These are phyloP conservation scores for Andrena minutula DNA, from an alignment of 2,888 invertebrate genomes.

Conservation along the genomic window DNA sequence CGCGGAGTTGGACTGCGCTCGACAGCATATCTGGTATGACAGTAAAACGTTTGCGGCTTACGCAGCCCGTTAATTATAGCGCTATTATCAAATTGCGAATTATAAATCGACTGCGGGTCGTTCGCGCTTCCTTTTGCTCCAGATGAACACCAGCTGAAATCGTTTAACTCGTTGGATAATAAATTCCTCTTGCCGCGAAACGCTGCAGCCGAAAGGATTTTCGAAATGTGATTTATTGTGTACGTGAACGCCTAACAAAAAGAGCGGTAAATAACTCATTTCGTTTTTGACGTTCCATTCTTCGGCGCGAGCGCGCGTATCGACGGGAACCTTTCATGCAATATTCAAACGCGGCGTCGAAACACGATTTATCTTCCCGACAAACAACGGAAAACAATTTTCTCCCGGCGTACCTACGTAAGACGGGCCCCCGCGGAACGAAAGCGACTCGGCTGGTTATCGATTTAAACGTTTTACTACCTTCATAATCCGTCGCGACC, in stretches of 20 bases:
- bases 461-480: conserved; percentile 67
- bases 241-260: conserved; percentile 28
- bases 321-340: conserved; percentile 31
- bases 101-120: not conserved
- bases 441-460: conserved; percentile 45
- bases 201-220: conserved; percentile 42
- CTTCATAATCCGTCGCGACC: conserved; percentile 56
- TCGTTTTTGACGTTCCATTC: conserved; percentile 46
- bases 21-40: not conserved
- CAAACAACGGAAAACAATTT: conserved; percentile 45
- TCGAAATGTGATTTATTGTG: conserved; percentile 50
- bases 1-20: not conserved
- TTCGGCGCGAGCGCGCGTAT: conserved; percentile 7
- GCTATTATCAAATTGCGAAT: conserved; percentile 12
- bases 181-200: conserved; percentile 42
- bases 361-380: conserved; percentile 48
- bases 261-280: conserved; percentile 54
- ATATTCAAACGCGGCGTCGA: conserved; percentile 50
- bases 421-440: conserved; percentile 11
- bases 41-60: not conserved
- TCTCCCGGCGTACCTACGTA: not conserved
- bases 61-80: not conserved
- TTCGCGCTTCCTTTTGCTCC: not conserved
- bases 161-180: conserved; percentile 37
- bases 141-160: not conserved